Base-by-base conservation (phyloP, 2,888 invertebrate genomes). In the Aspidiotus destructor region DNA sequence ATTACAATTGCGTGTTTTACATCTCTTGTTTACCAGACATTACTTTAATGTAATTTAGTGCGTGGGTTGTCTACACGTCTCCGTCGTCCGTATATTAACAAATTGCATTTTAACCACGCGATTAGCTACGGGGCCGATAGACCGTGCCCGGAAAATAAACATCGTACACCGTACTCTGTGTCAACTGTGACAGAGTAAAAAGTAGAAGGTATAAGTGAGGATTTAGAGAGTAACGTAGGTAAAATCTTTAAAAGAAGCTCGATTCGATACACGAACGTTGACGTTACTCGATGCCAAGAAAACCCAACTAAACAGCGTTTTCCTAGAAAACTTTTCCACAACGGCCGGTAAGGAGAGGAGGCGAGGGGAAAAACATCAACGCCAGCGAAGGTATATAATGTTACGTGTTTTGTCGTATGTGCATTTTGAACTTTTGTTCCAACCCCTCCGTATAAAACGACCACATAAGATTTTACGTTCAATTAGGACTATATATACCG, bases 391-490 rank as follows among this genome's bases (percentile, higher is more conserved):
- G 28, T 28, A 28, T 28, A 28, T 28, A 28, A 28, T 28, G 28
- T 28, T 28, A 28, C 28, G 28, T 28, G 28, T 28, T 28, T 28
- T 28, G 28, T 28, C 28, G 28, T 28, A 28, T 28, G 28, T 16
- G 28, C 40, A 67, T 67, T 67, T 67, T 67, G 67, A 67, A 67
- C 58, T 67, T 67, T 67, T 60, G 60, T 67, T 67, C 60, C 58
- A 60, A 60, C 52, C 67, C n/a, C 67, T 17, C 44, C 57, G 15
- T 16, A 42, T 41, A 57, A 44, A 67, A 67, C 67, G 67, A 67
- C 60, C 67, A 58, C 58, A 67, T 67, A 67, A 67, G 67, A 67
- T 67, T 67, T 67, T 67, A 67, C 67, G 67, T 67, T 67, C 67
- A 67, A 67, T 67, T 67, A 67, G 67, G 67, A 67, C 67, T 67